Percentiles rank a stretch among this genome's conserved stretches.
These are phyloP conservation scores for Eubucco bourcierii DNA, from an alignment of 2,113 vertebrate species.

Conservation along the genomic window DNA sequence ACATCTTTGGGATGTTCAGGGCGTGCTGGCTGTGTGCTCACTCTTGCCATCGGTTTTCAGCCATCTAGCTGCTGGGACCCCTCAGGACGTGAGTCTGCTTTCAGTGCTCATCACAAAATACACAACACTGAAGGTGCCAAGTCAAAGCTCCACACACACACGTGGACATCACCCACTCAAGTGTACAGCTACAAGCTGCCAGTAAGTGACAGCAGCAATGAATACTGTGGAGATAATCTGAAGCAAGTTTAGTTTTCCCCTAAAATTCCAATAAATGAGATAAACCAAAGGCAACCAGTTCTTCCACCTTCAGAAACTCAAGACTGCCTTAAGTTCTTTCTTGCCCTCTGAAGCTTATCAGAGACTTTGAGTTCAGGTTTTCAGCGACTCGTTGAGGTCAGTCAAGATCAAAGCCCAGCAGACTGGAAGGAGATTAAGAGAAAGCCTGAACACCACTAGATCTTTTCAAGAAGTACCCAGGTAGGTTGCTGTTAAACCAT, in stretches of 20 bases:
- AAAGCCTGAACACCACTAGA: neutral
- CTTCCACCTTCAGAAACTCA: neutral
- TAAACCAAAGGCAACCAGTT: neutral
- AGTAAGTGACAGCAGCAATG: neutral
- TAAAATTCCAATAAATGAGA: neutral
- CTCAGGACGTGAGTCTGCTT: fast-evolving
- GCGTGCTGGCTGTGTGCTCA: neutral
- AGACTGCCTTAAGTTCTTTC: neutral
- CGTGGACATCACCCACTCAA: neutral
- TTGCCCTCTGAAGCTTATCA: neutral
- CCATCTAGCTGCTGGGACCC: neutral
- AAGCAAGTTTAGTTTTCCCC: neutral
- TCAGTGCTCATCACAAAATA: neutral
- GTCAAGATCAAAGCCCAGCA: neutral
- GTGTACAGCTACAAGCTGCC: neutral
- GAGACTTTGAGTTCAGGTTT: neutral
- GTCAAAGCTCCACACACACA: neutral
- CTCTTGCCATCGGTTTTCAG: neutral
- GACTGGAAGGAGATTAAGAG: neutral
- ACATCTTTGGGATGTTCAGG: neutral
- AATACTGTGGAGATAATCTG: neutral
- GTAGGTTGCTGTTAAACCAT: neutral
- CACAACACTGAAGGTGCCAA: neutral
- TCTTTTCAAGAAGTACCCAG: neutral
- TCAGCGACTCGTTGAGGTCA: neutral